Conservation (phyloP, 2,888 invertebrate genomes). For the Pachycephus smyrnensis region DNA sequence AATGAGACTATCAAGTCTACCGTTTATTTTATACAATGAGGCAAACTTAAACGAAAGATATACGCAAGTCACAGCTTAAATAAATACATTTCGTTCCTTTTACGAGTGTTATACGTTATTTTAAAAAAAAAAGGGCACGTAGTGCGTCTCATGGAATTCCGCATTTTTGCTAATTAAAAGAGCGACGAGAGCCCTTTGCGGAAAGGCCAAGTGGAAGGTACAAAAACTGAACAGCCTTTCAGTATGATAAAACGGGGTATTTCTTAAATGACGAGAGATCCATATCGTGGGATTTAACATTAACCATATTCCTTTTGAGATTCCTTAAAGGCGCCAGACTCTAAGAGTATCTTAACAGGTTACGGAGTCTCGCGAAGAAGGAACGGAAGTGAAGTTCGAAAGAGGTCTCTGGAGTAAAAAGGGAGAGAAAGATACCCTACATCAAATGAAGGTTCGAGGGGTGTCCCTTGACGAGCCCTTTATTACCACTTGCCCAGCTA, state of each 20-base stretch:
- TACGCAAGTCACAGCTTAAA: background rate
- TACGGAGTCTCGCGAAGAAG: constrained; percentile 19
- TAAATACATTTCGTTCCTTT: background rate
- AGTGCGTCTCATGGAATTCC: background rate
- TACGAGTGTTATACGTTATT: background rate
- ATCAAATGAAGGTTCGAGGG: constrained; percentile 4
- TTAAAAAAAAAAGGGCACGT: background rate
- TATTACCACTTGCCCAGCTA: constrained; percentile 35
- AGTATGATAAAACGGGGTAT: constrained; percentile 45
- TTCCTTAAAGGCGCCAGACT: constrained; percentile 34
- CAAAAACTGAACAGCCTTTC: constrained; percentile 48
- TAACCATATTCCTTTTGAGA: constrained; percentile 61
- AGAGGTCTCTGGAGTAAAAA: constrained; percentile 10
- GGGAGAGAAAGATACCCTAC: constrained; percentile 1
- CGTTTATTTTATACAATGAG: background rate
- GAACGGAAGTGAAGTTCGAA: constrained; percentile 17
- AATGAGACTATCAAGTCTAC: background rate
- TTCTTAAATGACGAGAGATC: constrained; percentile 51
- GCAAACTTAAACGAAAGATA: background rate
- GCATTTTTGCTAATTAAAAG: constrained; percentile 8
- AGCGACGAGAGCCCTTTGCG: constrained; percentile 1
- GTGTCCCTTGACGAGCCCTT: constrained; percentile 34
- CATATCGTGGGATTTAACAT: constrained; percentile 57
- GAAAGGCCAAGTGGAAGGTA: constrained; percentile 35
- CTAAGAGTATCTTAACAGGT: constrained; percentile 39